Evolutionary conservation across 2,888 invertebrate species (phyloP).

Genomic region (Lottia scabra): DNA sequence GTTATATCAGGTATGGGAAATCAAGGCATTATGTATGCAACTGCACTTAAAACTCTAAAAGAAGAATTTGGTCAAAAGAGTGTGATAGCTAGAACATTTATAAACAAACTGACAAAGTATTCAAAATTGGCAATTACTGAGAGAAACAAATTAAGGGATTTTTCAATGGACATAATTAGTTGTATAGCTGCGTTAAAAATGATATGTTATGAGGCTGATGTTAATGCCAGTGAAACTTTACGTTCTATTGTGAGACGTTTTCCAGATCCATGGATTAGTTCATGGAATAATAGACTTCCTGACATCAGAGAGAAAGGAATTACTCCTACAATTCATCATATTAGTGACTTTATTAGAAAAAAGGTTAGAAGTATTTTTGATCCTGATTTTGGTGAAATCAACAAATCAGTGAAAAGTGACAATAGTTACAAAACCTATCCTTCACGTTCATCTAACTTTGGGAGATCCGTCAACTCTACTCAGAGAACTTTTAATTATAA

Average conservation of each 20-base stretch:
- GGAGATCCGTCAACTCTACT: neutral
- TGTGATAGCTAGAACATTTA: slow-evolving; percentile 13
- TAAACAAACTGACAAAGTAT: slow-evolving; percentile 9
- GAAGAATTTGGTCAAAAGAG: slow-evolving; percentile 18
- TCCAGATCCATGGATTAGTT: neutral
- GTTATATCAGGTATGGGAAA: slow-evolving; percentile 14
- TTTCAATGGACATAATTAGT: slow-evolving; percentile 16
- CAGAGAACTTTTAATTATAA: neutral
- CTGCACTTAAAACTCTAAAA: slow-evolving; percentile 18
- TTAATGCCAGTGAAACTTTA: slow-evolving; percentile 5
- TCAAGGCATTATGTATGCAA: slow-evolving; percentile 14
- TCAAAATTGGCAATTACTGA: neutral
- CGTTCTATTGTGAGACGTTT: neutral
- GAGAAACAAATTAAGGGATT: slow-evolving; percentile 6
- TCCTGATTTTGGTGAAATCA: slow-evolving; percentile 18
- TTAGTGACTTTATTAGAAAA: neutral
- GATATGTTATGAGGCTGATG: slow-evolving; percentile 7
- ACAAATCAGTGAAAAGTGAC: neutral
- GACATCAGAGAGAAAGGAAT: neutral
- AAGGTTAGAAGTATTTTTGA: slow-evolving; percentile 18
- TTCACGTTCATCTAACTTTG: too few species aligned
- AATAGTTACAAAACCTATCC: neutral
- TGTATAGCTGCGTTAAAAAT: slow-evolving; percentile 10
- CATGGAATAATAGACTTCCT: neutral
- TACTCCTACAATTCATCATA: neutral